These are phyloP conservation scores for Gasteruption jaculator DNA, from an alignment of 2,888 invertebrate genomes.

Conservation along the genomic window DNA sequence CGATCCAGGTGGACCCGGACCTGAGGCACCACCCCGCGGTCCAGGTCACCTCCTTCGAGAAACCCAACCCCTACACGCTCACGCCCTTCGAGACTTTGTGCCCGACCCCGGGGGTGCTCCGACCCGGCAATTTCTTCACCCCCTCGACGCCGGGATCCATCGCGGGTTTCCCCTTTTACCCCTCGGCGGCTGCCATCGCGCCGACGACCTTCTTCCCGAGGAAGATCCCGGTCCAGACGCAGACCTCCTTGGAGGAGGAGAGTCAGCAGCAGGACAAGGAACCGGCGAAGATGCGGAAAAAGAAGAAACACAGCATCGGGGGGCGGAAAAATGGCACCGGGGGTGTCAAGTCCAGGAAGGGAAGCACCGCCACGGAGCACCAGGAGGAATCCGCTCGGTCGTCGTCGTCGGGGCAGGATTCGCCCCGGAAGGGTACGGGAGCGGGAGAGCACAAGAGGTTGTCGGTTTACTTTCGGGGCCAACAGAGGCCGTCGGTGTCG, in stretches of 20 bases:
- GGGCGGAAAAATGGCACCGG: conserved; percentile 16
- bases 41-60: conserved; percentile 48
- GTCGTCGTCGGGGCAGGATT: conserved; percentile 51
- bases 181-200: conserved; percentile 12
- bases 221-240: conserved; percentile 41
- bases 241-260: conserved; percentile 36
- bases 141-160: conserved; percentile 16
- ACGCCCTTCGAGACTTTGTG: conserved; percentile 33
- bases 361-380: conserved; percentile 22
- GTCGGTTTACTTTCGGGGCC: conserved; percentile 39
- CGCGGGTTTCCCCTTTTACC: background rate
- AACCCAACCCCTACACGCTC: conserved; percentile 42
- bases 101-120: conserved; percentile 33
- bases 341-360: conserved; percentile 21
- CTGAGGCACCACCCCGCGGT: conserved; percentile 30
- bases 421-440: conserved; percentile 48
- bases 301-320: conserved; percentile 16
- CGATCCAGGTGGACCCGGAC: too few relatives aligned
- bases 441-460: conserved; percentile 33
- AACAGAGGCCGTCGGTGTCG: conserved; percentile 37
- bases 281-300: conserved; percentile 10
- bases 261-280: conserved; percentile 25
- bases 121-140: conserved; percentile 7
- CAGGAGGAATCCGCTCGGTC: conserved; percentile 44
- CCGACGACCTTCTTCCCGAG: conserved; percentile 13